Base-by-base conservation (phyloP, 1,140 invertebrate genomes). In the Drosophila watanabei region DNA sequence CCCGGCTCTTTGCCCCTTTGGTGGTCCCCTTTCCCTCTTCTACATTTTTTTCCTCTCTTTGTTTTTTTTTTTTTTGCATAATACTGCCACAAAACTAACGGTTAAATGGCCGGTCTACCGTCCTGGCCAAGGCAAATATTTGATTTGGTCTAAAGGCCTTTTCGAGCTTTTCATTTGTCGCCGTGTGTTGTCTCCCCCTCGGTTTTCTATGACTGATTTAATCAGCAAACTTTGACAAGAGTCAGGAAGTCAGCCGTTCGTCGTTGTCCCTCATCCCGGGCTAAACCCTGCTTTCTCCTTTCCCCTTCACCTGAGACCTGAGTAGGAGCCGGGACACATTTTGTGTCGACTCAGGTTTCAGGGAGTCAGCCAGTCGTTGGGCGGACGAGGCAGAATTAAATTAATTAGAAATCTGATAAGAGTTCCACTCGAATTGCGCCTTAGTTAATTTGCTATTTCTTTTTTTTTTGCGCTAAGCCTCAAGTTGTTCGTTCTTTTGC, bases 211-310 rank as follows among this genome's bases (percentile, higher is more conserved):
- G 87, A 90, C 86, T 90, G 86, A 90, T 90, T 90, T 90, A 90
- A 90, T 90, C 86, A 90, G 87, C 87, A 86, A 85, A 90, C 87
- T 90, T 91, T 90, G 87, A 90, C 86, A 91, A 90, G 86, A 90
- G 86, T 82, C 86, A 89, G 85, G 85, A 89, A 89, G 86, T 89
- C 86, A 89, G 71, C 69, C 80, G 78, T 73, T 68, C 70, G 71
- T 68, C 70, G 71, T 43, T 35, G 41, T 33, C 69, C 70, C 37
- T 32, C 43, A 24, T 69, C 39, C 66, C 48, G 32, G 32, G 9
- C 35, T 48, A 14, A 14, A 20, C 48, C 37, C n/a, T 11, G 9
- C 39, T 13, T 10, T 11, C 16, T 16, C 35, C 14, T 6, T 16
- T 35, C 11, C 30, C 24, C 24, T 30, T 20, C 58, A 28, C 49